Conservation (phyloP, 2,888 invertebrate species). For the Phoenoteleia sp. region DNA sequence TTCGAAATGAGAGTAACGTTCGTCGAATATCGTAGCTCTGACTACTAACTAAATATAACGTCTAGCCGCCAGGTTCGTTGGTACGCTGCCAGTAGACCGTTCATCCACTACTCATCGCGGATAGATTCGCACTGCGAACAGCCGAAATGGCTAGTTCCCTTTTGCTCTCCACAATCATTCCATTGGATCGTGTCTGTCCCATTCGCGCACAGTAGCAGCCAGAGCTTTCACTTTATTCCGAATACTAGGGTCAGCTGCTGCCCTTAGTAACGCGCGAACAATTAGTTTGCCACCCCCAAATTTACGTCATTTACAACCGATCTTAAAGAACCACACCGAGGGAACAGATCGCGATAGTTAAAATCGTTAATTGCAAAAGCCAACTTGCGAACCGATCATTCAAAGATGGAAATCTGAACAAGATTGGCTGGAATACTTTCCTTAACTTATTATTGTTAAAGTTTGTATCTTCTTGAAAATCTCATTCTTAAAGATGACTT, state of each 20-base stretch:
- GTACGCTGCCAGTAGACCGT: constrained; percentile 86
- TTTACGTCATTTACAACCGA: no score
- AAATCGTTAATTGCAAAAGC: no score
- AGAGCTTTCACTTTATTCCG: neutral
- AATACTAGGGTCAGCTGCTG: constrained; percentile 41
- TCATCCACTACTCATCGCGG: constrained; percentile 83
- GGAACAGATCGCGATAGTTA: no score
- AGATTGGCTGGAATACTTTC: no score
- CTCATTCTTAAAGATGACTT: no score
- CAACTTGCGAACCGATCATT: no score
- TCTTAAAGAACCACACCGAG: no score
- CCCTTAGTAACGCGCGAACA: constrained; percentile 61
- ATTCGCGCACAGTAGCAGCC: constrained; percentile 24
- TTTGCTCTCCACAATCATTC: constrained; percentile 60
- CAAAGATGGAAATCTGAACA: no score
- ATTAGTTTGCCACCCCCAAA: neutral
- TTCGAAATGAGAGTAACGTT: constrained; percentile 72
- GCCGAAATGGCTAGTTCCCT: constrained; percentile 84
- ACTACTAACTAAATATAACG: constrained; percentile 84
- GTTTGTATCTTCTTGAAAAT: no score
- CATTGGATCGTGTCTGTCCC: constrained; percentile 46
- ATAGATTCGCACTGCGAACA: constrained; percentile 86
- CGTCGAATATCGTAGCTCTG: constrained; percentile 60
- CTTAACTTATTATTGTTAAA: no score
- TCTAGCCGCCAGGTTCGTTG: constrained; percentile 84